Percentiles rank a stretch among this genome's conserved stretches.
Evolutionary conservation across 2,797 vertebrate genomes (phyloP).

Genomic region (Squalus acanthias): DNA sequence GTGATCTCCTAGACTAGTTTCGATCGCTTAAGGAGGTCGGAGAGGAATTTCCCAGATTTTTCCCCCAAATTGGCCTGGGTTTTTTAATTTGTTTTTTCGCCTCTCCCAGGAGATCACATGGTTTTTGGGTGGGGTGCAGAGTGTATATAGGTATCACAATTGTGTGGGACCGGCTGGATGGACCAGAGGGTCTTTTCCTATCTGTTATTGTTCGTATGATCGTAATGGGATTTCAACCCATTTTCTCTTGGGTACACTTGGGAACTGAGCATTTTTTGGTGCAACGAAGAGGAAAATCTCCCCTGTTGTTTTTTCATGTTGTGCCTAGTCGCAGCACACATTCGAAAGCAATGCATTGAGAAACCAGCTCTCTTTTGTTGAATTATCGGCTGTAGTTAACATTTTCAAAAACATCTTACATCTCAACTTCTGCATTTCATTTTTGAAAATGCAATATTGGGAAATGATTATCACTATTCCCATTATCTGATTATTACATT

Average conservation of each 20-base stretch:
- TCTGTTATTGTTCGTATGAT: not conserved
- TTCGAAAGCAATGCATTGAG: not conserved
- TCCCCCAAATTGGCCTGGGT: too few relatives aligned
- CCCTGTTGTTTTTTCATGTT: not conserved
- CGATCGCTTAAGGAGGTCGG: too few relatives aligned
- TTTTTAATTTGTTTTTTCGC: too few relatives aligned
- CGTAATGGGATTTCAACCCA: not conserved
- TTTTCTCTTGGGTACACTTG: not conserved
- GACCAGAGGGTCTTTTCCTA: not conserved
- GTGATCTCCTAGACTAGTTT: too few relatives aligned
- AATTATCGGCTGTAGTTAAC: not conserved
- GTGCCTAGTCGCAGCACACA: not conserved
- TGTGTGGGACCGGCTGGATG: not conserved
- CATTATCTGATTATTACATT: not conserved
- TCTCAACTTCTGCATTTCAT: not conserved
- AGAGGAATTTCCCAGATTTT: too few relatives aligned
- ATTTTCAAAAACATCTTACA: not conserved
- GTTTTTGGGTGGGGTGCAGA: too few relatives aligned
- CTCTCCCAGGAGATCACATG: too few relatives aligned
- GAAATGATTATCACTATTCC: not conserved
- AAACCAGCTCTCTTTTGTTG: not conserved
- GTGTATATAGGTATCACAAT: too few relatives aligned
- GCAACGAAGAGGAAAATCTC: not conserved
- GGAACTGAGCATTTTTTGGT: not conserved
- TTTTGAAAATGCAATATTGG: not conserved